Evolutionary conservation across 1,140 invertebrate species (phyloP).

Genomic region (Camponotus vicinus): DNA sequence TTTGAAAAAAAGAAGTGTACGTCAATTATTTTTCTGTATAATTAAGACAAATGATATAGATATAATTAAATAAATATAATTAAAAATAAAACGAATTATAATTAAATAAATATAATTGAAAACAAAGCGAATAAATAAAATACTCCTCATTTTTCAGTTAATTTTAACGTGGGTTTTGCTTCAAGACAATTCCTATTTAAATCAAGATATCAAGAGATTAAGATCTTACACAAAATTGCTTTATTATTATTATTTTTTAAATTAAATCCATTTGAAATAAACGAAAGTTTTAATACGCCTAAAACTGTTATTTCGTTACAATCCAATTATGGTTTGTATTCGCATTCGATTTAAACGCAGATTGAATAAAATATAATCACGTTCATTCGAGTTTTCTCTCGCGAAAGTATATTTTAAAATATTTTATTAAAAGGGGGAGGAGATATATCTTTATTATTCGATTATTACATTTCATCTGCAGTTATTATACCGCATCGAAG

Average conservation of each 20-base stretch:
- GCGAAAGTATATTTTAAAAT: background rate
- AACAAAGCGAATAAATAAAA: background rate
- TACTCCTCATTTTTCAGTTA: background rate
- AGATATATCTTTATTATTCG: constrained; percentile 1
- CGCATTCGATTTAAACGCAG: background rate
- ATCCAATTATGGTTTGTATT: background rate
- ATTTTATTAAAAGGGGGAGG: background rate
- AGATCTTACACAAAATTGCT: background rate
- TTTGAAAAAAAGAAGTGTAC: background rate
- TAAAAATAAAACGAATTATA: no score
- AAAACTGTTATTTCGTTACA: background rate
- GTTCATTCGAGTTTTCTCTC: background rate
- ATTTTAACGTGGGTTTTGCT: background rate
- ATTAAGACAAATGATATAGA: no score
- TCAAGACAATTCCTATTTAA: background rate
- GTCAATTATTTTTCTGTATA: background rate
- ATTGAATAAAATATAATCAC: constrained; percentile 12
- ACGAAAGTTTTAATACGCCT: background rate
- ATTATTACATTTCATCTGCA: background rate
- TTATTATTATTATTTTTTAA: background rate
- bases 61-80: no score
- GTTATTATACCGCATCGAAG: background rate
- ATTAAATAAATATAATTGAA: background rate
- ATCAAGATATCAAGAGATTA: background rate
- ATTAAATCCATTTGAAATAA: background rate